Evolutionary conservation across 2,797 vertebrate genomes (phyloP).

Genomic region (Artibeus jamaicensis): DNA sequence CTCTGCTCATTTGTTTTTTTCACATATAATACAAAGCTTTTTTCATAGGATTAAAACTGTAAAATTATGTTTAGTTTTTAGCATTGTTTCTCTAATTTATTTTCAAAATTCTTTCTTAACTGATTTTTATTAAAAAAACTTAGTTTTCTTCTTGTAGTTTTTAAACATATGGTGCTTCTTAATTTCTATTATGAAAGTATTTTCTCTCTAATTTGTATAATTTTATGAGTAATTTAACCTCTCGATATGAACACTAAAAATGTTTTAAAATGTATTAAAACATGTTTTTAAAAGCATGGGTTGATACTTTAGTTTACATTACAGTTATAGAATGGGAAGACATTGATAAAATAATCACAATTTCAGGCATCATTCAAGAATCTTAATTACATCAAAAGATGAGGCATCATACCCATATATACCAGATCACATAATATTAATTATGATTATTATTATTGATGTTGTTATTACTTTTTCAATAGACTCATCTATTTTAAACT

Average conservation of each 20-base stretch:
- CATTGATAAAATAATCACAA: constrained; percentile 34
- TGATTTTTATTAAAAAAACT: neutral
- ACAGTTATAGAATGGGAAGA: neutral
- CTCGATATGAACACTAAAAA: neutral
- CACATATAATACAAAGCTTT: neutral
- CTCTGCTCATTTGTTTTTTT: neutral
- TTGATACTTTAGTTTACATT: neutral
- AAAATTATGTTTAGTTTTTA: neutral
- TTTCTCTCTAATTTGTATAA: neutral
- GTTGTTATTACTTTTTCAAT: constrained; percentile 48
- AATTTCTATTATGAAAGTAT: neutral
- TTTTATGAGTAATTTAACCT: neutral
- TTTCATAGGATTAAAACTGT: neutral
- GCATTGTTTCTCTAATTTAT: neutral
- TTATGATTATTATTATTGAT: constrained; percentile 48
- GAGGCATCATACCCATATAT: neutral
- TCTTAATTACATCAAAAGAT: constrained; percentile 38
- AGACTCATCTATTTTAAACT: constrained; percentile 31
- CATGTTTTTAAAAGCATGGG: neutral
- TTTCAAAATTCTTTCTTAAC: neutral
- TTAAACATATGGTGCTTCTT: neutral
- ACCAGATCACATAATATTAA: constrained; percentile 23
- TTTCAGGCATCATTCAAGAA: constrained; percentile 26
- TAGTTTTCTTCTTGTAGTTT: neutral
- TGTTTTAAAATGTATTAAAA: neutral